Conservation (phyloP, 2,797 vertebrate genomes). For the Gymnoscopelus braueri region DNA sequence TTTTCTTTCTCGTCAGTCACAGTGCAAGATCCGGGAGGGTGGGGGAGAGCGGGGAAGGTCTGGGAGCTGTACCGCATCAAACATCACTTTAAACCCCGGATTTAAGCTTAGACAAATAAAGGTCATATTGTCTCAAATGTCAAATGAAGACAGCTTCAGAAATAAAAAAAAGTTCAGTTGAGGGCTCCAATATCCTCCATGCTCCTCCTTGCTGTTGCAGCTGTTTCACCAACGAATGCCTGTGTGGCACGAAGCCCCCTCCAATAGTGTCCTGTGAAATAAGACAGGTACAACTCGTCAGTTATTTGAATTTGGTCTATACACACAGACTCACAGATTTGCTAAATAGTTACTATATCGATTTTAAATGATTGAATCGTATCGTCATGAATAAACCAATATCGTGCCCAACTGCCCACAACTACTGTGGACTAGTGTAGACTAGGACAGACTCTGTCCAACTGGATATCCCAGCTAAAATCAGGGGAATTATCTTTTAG, state of each 20-base stretch:
- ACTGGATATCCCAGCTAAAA: too few species aligned
- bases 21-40: conserved; percentile 76
- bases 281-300: conserved; percentile 1
- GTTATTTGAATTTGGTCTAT: too few species aligned
- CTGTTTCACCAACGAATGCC: conserved; percentile 91
- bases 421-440: too few species aligned
- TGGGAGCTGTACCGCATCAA: conserved; percentile 56
- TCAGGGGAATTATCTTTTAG: too few species aligned
- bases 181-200: conserved; percentile 94
- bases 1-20: conserved; percentile 71
- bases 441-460: too few species aligned
- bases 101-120: conserved; percentile 76
- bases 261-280: conserved; percentile 89
- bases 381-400: too few species aligned
- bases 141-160: conserved; percentile 73
- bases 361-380: too few species aligned
- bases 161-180: conserved; percentile 82
- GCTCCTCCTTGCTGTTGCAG: conserved; percentile 88
- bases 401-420: too few species aligned
- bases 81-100: conserved; percentile 78
- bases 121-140: conserved; percentile 66
- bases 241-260: conserved; percentile 94
- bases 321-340: too few species aligned
- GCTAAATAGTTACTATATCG: too few species aligned
- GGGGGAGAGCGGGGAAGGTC: neutral